Conservation (phyloP, 2,888 invertebrate genomes). For the Cancer borealis region DNA sequence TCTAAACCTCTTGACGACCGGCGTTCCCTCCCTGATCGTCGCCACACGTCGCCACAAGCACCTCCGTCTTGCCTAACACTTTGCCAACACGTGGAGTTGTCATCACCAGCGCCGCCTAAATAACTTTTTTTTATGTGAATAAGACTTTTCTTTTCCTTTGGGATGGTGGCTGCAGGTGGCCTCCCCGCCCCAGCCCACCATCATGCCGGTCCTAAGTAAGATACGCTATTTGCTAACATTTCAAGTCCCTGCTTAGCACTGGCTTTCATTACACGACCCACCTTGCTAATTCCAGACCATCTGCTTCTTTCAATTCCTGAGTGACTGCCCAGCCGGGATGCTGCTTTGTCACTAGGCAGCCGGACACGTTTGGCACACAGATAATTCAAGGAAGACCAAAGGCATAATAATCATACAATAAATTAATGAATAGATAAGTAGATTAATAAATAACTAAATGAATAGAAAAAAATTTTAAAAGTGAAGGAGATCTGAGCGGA, state of each 20-base stretch:
- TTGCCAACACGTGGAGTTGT: not conserved
- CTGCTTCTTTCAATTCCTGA: too few species aligned
- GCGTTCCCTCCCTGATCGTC: not conserved
- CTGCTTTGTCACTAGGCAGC: not conserved
- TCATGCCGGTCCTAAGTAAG: slow-evolving; percentile 9
- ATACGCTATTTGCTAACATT: not conserved
- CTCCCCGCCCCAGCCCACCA: slow-evolving; percentile 5
- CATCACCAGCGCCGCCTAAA: slow-evolving; percentile 15
- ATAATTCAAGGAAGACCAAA: too few species aligned
- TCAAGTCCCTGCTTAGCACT: not conserved
- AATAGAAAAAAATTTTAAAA: too few species aligned
- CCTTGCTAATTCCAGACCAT: not conserved
- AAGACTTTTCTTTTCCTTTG: not conserved
- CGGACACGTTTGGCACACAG: not conserved
- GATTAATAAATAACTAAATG: too few species aligned
- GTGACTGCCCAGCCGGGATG: too few species aligned
- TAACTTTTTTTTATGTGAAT: not conserved
- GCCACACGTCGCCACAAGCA: not conserved
- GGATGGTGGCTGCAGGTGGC: slow-evolving; percentile 17
- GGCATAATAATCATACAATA: too few species aligned
- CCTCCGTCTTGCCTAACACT: not conserved
- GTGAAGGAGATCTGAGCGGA: too few species aligned
- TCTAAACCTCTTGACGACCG: too few species aligned
- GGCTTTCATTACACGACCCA: not conserved
- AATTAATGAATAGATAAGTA: too few species aligned